Evolutionary conservation across 2,888 invertebrate genomes (phyloP).

Genomic region (Omphaloscelis lunosa): DNA sequence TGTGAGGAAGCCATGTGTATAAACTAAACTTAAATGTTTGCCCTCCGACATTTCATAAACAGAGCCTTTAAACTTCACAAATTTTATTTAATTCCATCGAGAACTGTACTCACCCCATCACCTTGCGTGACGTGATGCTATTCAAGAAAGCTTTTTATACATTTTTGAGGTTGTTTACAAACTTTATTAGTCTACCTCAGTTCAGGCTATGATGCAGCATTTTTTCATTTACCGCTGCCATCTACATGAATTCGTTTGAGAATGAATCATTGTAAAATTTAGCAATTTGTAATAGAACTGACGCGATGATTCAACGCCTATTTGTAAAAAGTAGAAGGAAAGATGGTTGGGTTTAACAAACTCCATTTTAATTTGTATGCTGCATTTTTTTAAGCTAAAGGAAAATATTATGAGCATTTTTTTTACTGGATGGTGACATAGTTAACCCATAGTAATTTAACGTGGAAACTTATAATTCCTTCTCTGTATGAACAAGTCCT

Average conservation of each 20-base stretch:
- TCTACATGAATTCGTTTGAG: conserved; percentile 13
- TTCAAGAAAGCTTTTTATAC: conserved; percentile 37
- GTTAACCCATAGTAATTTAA: too few species aligned
- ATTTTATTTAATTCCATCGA: background rate
- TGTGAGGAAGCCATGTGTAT: background rate
- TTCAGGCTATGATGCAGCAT: conserved; percentile 23
- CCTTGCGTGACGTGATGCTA: conserved; percentile 41
- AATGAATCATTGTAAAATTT: conserved; percentile 46
- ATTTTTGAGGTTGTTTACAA: conserved; percentile 46
- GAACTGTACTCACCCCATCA: background rate
- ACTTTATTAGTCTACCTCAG: conserved; percentile 16
- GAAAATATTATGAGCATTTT: background rate
- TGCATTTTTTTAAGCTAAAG: background rate
- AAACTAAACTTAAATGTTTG: background rate
- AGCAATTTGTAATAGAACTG: conserved; percentile 34
- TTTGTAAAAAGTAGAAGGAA: conserved; percentile 23
- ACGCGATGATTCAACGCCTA: conserved; percentile 1
- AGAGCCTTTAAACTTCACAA: background rate
- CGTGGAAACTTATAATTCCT: background rate
- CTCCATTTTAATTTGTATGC: background rate
- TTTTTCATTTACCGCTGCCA: conserved; percentile 22
- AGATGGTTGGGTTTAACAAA: conserved; percentile 24
- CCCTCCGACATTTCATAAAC: background rate
- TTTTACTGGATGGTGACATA: background rate
- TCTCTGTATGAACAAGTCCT: background rate